Evolutionary conservation across 1,140 invertebrate genomes (phyloP).

Genomic region (Sogatella furcifera): DNA sequence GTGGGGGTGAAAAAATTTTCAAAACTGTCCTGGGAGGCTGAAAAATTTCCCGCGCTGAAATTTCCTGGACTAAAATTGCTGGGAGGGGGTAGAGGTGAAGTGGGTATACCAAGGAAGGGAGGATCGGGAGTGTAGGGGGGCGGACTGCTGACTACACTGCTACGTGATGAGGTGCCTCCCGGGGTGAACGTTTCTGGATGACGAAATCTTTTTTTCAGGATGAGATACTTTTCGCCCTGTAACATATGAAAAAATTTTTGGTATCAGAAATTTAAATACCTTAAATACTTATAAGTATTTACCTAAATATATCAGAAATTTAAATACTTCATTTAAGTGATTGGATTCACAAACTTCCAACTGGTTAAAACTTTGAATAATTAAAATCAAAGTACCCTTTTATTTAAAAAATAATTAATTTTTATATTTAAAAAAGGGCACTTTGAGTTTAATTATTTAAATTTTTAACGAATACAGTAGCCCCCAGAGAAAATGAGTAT

Average conservation of each 20-base stretch:
- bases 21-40: conserved; percentile 21
- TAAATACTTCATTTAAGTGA: too few relatives aligned
- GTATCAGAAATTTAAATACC: too few relatives aligned
- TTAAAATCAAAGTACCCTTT: too few relatives aligned
- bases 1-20: conserved; percentile 25
- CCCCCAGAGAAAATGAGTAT: too few relatives aligned
- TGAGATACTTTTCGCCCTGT: conserved; percentile 68
- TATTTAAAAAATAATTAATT: too few relatives aligned
- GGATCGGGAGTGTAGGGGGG: not conserved
- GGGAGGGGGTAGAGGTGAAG: conserved; percentile 10
- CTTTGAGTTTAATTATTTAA: too few relatives aligned
- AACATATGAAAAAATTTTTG: conserved; percentile 19
- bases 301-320: too few relatives aligned
- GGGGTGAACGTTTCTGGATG: conserved; percentile 23
- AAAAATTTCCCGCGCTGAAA: not conserved
- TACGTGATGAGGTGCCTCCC: conserved; percentile 26
- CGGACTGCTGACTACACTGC: not conserved
- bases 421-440: too few relatives aligned
- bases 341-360: too few relatives aligned
- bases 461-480: too few relatives aligned
- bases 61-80: not conserved
- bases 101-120: conserved; percentile 17
- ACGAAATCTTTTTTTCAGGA: conserved; percentile 65
- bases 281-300: too few relatives aligned
- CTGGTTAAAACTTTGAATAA: too few relatives aligned